Conservation (phyloP, 2,797 vertebrate species). For the Gymnopithys bicolor region DNA sequence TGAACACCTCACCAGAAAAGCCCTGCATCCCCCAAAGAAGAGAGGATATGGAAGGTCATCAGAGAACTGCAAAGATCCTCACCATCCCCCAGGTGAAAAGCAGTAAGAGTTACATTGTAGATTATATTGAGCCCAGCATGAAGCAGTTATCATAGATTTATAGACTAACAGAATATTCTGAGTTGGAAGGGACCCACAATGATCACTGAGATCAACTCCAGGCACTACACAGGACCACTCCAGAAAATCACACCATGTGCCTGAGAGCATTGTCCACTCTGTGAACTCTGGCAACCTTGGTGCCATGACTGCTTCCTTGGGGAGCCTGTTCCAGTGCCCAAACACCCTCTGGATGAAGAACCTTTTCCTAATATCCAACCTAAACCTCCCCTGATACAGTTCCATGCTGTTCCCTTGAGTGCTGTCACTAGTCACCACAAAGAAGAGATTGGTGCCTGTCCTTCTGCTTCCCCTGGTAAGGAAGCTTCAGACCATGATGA, state of each 20-base stretch:
- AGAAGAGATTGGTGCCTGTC: background rate
- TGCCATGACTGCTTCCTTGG: background rate
- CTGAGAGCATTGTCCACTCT: background rate
- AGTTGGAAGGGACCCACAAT: background rate
- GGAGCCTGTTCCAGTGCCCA: background rate
- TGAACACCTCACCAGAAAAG: background rate
- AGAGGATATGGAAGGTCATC: background rate
- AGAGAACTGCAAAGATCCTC: background rate
- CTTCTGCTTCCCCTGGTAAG: background rate
- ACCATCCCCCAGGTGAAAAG: background rate
- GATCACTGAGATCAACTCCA: background rate
- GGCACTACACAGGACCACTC: background rate
- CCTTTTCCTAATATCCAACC: background rate
- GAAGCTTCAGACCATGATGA: background rate
- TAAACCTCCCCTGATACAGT: background rate
- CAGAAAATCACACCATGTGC: background rate
- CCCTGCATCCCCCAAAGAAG: background rate
- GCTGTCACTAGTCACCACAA: background rate
- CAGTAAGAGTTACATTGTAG: background rate
- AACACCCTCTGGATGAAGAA: background rate
- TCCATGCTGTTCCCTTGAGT: background rate
- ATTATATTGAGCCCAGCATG: background rate
- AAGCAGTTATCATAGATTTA: background rate
- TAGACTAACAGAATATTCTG: background rate
- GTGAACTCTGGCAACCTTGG: background rate